These are phyloP conservation scores for Panagrolaimus sp. DNA, from an alignment of 1,140 invertebrate genomes.

Conservation along the genomic window DNA sequence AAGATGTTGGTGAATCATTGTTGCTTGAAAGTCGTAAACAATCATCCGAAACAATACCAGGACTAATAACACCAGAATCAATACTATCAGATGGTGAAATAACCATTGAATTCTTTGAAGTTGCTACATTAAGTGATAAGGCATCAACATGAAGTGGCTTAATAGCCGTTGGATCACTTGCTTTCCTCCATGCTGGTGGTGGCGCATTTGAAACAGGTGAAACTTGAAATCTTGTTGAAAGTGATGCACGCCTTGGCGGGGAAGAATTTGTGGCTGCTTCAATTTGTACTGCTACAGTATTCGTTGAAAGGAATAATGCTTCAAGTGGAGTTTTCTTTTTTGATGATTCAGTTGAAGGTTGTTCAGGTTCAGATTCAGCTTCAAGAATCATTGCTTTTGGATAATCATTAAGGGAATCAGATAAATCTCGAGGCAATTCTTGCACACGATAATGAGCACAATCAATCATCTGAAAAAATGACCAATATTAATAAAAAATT, in stretches of 20 bases:
- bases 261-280: not conserved
- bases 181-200: not conserved
- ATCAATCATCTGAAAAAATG: slow-evolving; percentile 12
- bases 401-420: not conserved
- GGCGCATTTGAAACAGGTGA: not conserved
- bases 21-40: not conserved
- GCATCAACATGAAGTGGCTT: slow-evolving; percentile 8
- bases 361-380: not conserved
- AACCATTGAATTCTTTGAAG: not conserved
- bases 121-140: not conserved
- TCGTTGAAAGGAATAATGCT: not conserved
- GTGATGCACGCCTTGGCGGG: not conserved
- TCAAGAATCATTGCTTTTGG: not conserved
- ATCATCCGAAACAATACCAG: slow-evolving; percentile 13
- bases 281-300: not conserved
- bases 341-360: not conserved
- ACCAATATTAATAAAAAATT: not conserved
- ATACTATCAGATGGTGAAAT: slow-evolving; percentile 17
- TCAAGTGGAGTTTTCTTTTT: not conserved
- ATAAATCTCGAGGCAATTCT: not conserved
- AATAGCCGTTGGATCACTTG: not conserved
- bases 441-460: slow-evolving; percentile 8
- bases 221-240: not conserved
- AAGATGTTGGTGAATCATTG: not conserved
- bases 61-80: slow-evolving; percentile 25